Base-by-base conservation (phyloP, 2,888 invertebrate genomes). In the Caenorhabditis angaria region DNA sequence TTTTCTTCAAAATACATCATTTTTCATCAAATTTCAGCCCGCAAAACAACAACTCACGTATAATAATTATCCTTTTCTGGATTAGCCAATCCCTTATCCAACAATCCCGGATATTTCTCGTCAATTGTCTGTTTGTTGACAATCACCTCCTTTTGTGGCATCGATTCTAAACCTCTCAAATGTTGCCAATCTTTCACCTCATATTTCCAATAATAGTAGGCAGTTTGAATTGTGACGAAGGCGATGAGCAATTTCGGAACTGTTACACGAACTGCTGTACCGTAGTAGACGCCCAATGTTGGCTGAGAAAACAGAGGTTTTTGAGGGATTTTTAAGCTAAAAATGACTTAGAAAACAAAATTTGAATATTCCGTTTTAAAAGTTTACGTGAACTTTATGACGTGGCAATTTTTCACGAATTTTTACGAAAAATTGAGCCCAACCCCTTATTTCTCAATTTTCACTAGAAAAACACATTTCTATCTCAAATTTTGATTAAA, bases 131-230 rank as follows among this genome's bases (percentile, higher is more conserved):
- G 64, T 22, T 68, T 73, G 24, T 73, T 75, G 12, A 73, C 76
- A 61, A 73, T 67, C 70, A 71, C 67, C 53, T 78, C 76, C 65
- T 83, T 82, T 65, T 78, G 76, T 47, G 82, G 81, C 71, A 77
- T 77, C 8, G 78, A 71, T 61, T 82, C 83, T 50, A 84, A 69
- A 65, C 84, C 84, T 69, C 81, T 70, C 56, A 82, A 75, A 60
- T 81, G 82, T 48, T 80, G 70, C 84, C 84, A 84, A 60, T 84
- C 82, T 80, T 83, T 85, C 51, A 79, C 81, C 62, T 87, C 83
- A 63, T 87, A 87, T 60, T 87, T 87, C 82, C 82, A 83, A 61
- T 82, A 77, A 64, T 87, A 87, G 63, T 85, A 86, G 50, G 77
- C 66, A 24, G 77, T 70, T 55, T 83, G 78, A 20, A 84, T 25